Evolutionary conservation across 2,797 vertebrate species (phyloP), one percentile per base, ranked within the genome.

Genomic region (Enteromius fasciolatus): DNA sequence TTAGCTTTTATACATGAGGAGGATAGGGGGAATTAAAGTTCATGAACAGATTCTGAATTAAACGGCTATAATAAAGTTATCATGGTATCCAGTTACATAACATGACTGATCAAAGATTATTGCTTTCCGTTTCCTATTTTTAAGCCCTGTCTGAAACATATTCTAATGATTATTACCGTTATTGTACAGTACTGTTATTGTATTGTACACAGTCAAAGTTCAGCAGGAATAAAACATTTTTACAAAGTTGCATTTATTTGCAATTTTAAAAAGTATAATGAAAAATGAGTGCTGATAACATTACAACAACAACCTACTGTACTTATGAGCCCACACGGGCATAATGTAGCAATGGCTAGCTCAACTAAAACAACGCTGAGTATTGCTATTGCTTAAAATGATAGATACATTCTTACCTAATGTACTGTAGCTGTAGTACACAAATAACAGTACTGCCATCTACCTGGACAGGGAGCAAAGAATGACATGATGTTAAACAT

Each of bases 391-490:
- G n/a, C n/a, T 31, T 31, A 31, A 31, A 31, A 31, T 31, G 31
- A 31, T 31, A 31, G 18, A 70, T 25, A 15, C 10, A 20, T 41
- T 69, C n/a, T 18, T 44, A 70, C 15, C 9, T 2, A 79, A 39
- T 14, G 50, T 54, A 17, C 57, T 33, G 33, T 17, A 14, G 3
- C 11, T 18, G n/a, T n/a, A n/a, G n/a, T 2, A 57, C 73, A 75
- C 33, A 59, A 75, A 75, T 75, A 52, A 68, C n/a, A 68, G 54
- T 68, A 68, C n/a, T 79, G 36, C n/a, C 48, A 68, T 52, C 50
- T 18, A 54, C n/a, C 28, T 25, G 20, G 33, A 52, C 46, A 66
- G 31, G 10, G 10, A 54, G 33, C n/a, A 20, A 41, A 48, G 11
- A 78, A 75, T 41, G 25, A 41, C 33, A 59, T 14, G 23, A 57